A percentile compares a stretch with the other conserved stretches of the same genome.
Conservation (phyloP, 1,140 invertebrate genomes). For the Achroia grisella region DNA sequence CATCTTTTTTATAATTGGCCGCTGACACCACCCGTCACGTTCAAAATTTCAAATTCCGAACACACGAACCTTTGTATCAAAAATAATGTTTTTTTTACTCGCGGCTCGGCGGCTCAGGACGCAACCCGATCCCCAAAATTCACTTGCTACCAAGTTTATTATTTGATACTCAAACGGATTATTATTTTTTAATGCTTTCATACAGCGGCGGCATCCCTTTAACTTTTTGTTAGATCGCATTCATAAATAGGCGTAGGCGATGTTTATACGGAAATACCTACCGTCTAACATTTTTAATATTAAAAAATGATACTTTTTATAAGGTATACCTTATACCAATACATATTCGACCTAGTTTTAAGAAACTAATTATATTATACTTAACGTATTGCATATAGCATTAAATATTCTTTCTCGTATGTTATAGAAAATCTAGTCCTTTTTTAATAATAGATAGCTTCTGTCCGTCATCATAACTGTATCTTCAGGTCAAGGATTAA, state of each 20-base stretch:
- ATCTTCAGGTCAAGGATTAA: too few species aligned
- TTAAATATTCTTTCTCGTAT: too few species aligned
- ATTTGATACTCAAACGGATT: slow-evolving; percentile 67
- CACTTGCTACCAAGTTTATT: slow-evolving; percentile 73
- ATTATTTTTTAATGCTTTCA: slow-evolving; percentile 41
- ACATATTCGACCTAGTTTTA: too few species aligned
- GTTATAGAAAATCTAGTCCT: too few species aligned
- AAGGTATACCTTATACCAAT: too few species aligned
- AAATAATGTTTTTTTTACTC: slow-evolving; percentile 38
- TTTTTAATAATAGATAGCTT: too few species aligned
- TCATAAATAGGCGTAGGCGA: slow-evolving; percentile 30
- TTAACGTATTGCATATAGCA: too few species aligned
- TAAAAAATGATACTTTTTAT: not conserved
- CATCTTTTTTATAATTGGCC: slow-evolving; percentile 38
- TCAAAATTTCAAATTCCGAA: slow-evolving; percentile 62
- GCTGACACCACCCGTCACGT: slow-evolving; percentile 53
- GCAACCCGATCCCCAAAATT: slow-evolving; percentile 67
- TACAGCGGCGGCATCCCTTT: slow-evolving; percentile 49
- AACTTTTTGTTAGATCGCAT: slow-evolving; percentile 34
- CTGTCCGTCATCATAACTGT: too few species aligned
- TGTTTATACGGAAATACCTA: slow-evolving; percentile 35
- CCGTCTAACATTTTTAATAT: not conserved
- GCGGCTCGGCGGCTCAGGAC: slow-evolving; percentile 13
- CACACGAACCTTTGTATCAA: slow-evolving; percentile 20
- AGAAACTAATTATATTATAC: too few species aligned